These are phyloP conservation scores for Grallaria varia DNA, from an alignment of 2,113 vertebrate genomes.

Conservation along the genomic window DNA sequence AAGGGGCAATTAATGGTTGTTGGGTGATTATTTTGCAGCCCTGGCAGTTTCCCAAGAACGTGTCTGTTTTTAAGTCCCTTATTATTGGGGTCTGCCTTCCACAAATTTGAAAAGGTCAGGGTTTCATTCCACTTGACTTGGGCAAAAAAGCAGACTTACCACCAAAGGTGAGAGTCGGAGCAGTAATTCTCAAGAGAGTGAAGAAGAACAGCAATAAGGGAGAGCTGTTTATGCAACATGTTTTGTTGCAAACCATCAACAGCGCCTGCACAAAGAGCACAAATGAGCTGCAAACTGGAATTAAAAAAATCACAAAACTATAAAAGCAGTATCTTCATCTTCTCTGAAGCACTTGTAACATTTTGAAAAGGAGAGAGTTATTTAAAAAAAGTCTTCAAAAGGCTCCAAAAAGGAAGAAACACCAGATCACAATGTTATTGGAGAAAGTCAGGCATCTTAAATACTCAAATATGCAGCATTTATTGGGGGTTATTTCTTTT, in stretches of 20 bases:
- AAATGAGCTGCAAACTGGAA: not conserved
- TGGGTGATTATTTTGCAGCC: not conserved
- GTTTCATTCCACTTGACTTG: not conserved
- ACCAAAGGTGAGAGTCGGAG: not conserved
- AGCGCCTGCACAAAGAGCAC: not conserved
- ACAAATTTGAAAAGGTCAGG: not conserved
- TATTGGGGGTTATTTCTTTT: not conserved
- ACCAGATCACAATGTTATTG: not conserved
- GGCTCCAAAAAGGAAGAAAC: not conserved
- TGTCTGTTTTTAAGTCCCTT: not conserved
- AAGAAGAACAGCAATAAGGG: not conserved
- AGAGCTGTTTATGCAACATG: fast-evolving
- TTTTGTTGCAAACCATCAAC: not conserved
- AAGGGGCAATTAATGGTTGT: too few relatives aligned
- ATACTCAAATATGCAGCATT: not conserved
- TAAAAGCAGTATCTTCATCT: not conserved
- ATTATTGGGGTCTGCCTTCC: not conserved
- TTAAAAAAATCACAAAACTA: not conserved
- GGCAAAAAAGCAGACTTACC: not conserved
- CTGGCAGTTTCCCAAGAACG: not conserved
- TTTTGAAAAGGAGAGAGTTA: not conserved
- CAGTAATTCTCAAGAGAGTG: not conserved
- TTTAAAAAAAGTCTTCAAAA: not conserved
- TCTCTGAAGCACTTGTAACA: not conserved
- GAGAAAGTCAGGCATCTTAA: not conserved